Base-by-base conservation (phyloP, 2,888 invertebrate genomes). In the Drosophila tanythrix region DNA sequence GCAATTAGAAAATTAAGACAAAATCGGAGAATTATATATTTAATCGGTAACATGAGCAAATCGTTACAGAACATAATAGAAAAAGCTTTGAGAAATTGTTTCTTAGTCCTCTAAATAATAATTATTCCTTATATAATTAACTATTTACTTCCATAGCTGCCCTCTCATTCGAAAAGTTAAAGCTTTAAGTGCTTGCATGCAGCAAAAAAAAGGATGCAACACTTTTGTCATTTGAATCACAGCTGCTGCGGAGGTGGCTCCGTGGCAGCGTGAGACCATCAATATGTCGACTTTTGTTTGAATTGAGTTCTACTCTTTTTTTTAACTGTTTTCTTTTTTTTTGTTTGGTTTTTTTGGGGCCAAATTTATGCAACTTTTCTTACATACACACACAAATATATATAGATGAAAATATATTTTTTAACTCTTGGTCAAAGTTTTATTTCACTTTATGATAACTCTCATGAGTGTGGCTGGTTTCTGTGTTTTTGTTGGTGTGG, bases 261-360 rank as follows among this genome's bases (percentile, higher is more conserved):
- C n/a, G 51, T 25, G 52, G 40, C 62, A 56, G 53, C 48, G 35
- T 53, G 67, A 59, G 57, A 55, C 70, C 66, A 74, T 74, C 79
- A 77, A 83, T 82, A 82, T 88, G 83, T 75, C 73, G 76, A 84
- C 76, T 81, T 88, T 81, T 74, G 80, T 83, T 70, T 74, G 65
- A 59, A 65, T 68, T 64, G 52, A 66, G 55, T 36, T 40, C 38
- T 33, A 31, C 43, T 58, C 35, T 53, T 63, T 74, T 43, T 46
- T 46, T 46, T 15, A 25, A 46, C 7, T 8, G 4, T 25, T 46
- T 8, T 25, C 2, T 29, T 38, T 60, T 18, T 48, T 65, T 73
- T 38, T 38, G 18, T 38, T 3, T 3, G 0, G 21, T 13, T 55
- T 58, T 48, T 61, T 60, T 46, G 33, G 51, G 31, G 40, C 50